Evolutionary conservation across 2,797 vertebrate species (phyloP), one percentile per base, ranked within the genome.

Genomic region (Sciaenops ocellatus): DNA sequence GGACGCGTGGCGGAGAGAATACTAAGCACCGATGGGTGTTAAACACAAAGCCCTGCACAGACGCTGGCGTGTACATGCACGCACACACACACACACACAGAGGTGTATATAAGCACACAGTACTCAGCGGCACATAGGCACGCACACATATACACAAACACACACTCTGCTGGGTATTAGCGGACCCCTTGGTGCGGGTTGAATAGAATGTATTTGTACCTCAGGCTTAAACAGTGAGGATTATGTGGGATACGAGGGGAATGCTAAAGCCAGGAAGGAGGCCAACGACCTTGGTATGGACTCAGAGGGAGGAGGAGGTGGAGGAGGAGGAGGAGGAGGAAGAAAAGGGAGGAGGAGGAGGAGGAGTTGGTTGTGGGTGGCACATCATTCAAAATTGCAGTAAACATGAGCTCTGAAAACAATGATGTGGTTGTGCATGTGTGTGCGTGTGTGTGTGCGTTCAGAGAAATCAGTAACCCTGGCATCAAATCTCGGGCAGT

Each of bases 11-110:
- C 66, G 85, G 80, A 83, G 90, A 89, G 94, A 94, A 95, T 95
- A 95, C 93, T 95, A 95, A 96, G 89, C 93, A 96, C 91, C 79
- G 52, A 84, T 85, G 93, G 90, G 90, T 91, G 89, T 92, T 92
- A 89, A 92, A 93, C 87, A 94, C 90, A 94, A 92, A 93, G 87
- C 85, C 79, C 79, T 38, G 64, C 80, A 65, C 84, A 86, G 76
- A 78, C 51, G 51, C 63, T 38, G 22, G 51, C 66, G 75, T 42
- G 61, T 46, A 22, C 65, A 18, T 63, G 72, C 73, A 71, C 72
- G 1, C 18, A 22, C 61, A 30, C 47, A 17, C 26, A 24, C 26
- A 22, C 60, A 48, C 47, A 12, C 51, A 72, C 30, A 71, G 51
- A 85, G 84, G 83, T 87, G 87, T 83, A 87, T 79, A 59, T 83